Evolutionary conservation across 2,113 vertebrate genomes (phyloP), one percentile per base, ranked within the genome.

Genomic region (Colaptes auratus): DNA sequence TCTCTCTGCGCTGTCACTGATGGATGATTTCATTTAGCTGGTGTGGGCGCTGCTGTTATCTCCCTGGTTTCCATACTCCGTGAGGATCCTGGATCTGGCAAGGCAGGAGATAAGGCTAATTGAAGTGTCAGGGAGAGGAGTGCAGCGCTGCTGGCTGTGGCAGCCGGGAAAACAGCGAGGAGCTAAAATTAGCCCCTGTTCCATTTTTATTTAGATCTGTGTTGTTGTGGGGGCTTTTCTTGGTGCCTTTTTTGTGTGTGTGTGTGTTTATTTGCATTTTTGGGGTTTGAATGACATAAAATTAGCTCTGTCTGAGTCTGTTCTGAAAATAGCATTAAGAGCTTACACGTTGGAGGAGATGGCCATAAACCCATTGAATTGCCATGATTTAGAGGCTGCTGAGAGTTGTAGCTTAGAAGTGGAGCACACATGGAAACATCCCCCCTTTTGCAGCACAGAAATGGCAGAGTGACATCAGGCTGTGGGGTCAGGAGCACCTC

Each of bases 151-250:
- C 76, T 86, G 81, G 64, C 46, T 64, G 42, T 30, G 31, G 79
- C 67, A 64, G 81, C 58, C 3, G 1, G 59, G 71, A 58, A 77
- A 88, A 39, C 66, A 80, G 81, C 1, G 3, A 69, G 16, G 75
- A 8, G 46, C 91, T 88, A 93, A 91, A 96, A 95, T 96, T 89
- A 93, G 87, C 23, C 65, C 25, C 3, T 11, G 65, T 85, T 77
- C 75, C 36, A 3, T 63, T 87, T 93, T 89, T 95, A 61, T 77
- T 91, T 82, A 75, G 82, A 60, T 70, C 33, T 14, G 27, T 67
- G 33, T 67, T 86, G 73, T 65, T 75, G 58, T 65, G 82, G 93
- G 93, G 85, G 52, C 64, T 91, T 88, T 79, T 69, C 42, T 86
- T 80, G 31, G 7, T 69, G 42, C 35, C 28, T 21, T 10, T 61